A percentile compares a stretch with the other conserved stretches of the same genome.
phyloP scores from a whole-genome alignment of 2,888 invertebrate genomes.

The Tromatobia lineatoria region DNA sequence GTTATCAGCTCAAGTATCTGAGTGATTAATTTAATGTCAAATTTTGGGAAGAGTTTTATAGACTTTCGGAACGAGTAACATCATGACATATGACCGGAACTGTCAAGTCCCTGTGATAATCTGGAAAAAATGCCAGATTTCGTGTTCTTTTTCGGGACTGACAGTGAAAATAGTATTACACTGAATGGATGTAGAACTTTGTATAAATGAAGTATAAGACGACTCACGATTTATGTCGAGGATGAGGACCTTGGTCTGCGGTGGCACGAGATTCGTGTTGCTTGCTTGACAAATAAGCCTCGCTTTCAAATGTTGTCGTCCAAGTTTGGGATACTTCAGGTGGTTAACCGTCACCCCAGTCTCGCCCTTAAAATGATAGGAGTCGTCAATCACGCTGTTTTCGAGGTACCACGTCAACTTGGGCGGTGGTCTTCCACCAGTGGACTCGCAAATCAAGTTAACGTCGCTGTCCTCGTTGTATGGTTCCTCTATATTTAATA shows the following conservation, averaged over 20 bases:
- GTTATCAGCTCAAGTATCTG: too few relatives aligned
- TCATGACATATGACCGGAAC: too few relatives aligned
- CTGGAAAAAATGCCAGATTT: too few relatives aligned
- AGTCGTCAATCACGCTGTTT: constrained; percentile 94
- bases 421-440: constrained; percentile 93
- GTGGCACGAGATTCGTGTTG: constrained; percentile 93
- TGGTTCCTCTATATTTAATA: constrained; percentile 91
- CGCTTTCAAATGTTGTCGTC: constrained; percentile 93
- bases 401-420: constrained; percentile 94
- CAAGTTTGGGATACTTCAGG: constrained; percentile 92
- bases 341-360: constrained; percentile 93
- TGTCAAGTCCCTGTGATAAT: too few relatives aligned
- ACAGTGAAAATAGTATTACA: not conserved
- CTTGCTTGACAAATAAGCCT: constrained; percentile 95
- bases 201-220: not conserved
- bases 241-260: constrained; percentile 92
- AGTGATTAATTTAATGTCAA: too few relatives aligned
- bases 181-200: not conserved
- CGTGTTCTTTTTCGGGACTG: not conserved
- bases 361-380: constrained; percentile 89
- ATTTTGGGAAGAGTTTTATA: too few relatives aligned
- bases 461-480: constrained; percentile 95
- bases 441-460: constrained; percentile 93
- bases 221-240: constrained; percentile 95
- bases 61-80: too few relatives aligned